Conservation (phyloP, 2,113 vertebrate genomes). For the Phyllopteryx taeniolatus region DNA sequence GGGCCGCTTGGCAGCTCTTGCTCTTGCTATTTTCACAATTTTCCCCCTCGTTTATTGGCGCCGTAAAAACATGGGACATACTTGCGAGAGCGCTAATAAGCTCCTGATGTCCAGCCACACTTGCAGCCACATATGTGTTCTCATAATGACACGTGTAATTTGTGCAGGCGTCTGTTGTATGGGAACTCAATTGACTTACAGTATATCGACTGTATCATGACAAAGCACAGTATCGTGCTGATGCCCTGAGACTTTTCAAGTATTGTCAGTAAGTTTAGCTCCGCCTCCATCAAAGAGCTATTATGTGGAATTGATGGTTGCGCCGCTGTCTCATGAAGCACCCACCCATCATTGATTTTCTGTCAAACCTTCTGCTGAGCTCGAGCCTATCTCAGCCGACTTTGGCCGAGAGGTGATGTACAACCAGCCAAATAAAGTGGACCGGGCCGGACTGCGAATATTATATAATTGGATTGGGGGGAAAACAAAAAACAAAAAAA, state of each 20-base stretch:
- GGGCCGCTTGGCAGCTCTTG: conserved; percentile 28
- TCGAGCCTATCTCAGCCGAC: too few species aligned
- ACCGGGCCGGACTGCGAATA: too few species aligned
- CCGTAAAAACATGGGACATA: conserved; percentile 14
- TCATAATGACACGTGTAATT: neutral
- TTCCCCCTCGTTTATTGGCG: conserved; percentile 33
- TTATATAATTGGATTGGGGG: too few species aligned
- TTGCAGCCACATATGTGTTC: neutral
- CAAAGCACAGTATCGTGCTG: conserved; percentile 12
- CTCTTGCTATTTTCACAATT: conserved; percentile 28
- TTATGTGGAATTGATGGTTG: too few species aligned
- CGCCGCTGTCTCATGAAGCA: too few species aligned
- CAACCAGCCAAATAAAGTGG: too few species aligned
- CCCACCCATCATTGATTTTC: too few species aligned
- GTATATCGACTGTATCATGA: neutral
- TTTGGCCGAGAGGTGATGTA: too few species aligned
- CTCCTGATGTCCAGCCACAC: conserved; percentile 12
- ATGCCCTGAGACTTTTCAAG: neutral
- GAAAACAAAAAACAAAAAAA: too few species aligned
- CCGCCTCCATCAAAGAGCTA: too few species aligned
- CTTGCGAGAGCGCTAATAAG: conserved; percentile 16
- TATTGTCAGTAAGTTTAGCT: neutral
- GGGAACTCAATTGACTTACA: conserved; percentile 17
- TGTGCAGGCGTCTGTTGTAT: conserved; percentile 33
- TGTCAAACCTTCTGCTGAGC: too few species aligned